Conservation (phyloP, 2,888 invertebrate species). For the Ophion obscuratus region DNA sequence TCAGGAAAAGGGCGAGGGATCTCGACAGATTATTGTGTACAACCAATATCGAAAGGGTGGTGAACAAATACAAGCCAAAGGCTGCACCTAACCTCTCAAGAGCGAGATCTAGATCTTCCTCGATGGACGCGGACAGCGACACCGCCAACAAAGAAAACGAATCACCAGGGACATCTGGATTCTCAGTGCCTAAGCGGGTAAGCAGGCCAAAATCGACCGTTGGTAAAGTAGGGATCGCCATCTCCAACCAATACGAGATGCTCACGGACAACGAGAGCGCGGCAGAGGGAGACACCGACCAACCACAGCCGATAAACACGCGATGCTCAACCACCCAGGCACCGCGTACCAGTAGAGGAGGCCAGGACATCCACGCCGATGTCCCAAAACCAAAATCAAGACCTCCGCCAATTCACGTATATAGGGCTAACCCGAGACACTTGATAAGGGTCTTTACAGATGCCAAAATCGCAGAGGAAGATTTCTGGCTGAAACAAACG, state of each 20-base stretch:
- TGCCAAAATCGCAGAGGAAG: not conserved
- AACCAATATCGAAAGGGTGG: not conserved
- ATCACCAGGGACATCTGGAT: constrained; percentile 8
- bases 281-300: constrained; percentile 18
- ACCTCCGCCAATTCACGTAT: constrained; percentile 29
- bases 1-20: constrained; percentile 7
- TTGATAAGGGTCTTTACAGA: not conserved
- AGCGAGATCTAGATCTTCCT: constrained; percentile 21
- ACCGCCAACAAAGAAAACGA: not conserved
- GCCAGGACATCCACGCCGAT: not conserved
- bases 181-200: not conserved
- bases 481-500: constrained; percentile 6
- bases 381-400: too few species aligned
- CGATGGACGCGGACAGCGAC: not conserved
- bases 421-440: not conserved
- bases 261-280: not conserved
- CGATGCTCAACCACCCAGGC: not conserved
- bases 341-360: not conserved
- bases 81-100: not conserved
- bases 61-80: not conserved
- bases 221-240: not conserved
- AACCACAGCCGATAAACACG: not conserved
- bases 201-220: not conserved
- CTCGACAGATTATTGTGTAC: not conserved
- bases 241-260: not conserved